Base-by-base conservation (phyloP, 30 jellyfish, hydroid and myxozoan genomes). In the Nemopilema nomurai region DNA sequence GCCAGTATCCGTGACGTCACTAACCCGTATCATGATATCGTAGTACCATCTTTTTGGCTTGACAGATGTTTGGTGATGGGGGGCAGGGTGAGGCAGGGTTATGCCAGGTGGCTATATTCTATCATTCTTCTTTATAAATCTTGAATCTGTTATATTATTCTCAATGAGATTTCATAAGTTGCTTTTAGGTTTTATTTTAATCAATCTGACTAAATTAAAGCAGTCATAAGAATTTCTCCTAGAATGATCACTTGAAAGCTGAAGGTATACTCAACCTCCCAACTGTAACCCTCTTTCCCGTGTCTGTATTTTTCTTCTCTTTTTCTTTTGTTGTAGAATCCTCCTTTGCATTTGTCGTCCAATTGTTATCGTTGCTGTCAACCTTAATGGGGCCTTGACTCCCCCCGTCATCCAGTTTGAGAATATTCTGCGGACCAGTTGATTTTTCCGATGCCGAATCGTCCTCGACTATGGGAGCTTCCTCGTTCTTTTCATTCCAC, bases 211-310 rank as follows among this genome's bases (percentile, higher is more conserved):
- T 6, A 3, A 41, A 41, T 6, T 6, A 3, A 41, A 41, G 57
- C 57, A 41, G 57, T 41, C 13, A 3, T 41, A 13, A 13, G 13
- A 41, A 3, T 41, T 41, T 41, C 57, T 41, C 13, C 13, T 13
- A 3, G 8, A 8, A 1, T 4, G 24, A 28, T 76, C 63, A 79
- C 62, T 79, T 79, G 70, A 79, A 79, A 68, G 53, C 29, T 18
- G 81, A 51, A 28, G 89, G 89, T 17, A 79, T 79, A 41, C 73
- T 63, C 75, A 79, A 26, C 79, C 66, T 79, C 19, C 89, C 89
- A 30, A 79, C 81, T 20, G 28, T 67, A 21, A 29, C 66, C n/a
- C 24, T 79, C 28, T 26, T 51, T 19, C 27, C 65, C 6, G 64
- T 71, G 33, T 28, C 81, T 18, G 67, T 9, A 28, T 23, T 71